Evolutionary conservation across 2,888 invertebrate species (phyloP).

Genomic region (Eupeodes latifasciatus): DNA sequence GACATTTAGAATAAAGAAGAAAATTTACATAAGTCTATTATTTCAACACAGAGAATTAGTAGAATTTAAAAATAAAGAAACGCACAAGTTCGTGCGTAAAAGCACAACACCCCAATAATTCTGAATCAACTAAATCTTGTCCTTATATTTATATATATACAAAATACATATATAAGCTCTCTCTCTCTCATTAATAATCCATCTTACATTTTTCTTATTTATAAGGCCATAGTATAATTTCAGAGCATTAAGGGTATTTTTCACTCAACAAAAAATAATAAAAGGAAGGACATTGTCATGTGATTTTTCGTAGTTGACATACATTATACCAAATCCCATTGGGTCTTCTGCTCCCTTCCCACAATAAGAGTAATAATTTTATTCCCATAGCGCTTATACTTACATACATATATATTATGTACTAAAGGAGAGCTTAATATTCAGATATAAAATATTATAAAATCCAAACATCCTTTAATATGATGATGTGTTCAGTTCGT

Average conservation of each 20-base stretch:
- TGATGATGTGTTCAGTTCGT: not conserved
- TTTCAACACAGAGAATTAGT: too few species aligned
- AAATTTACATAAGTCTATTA: too few species aligned
- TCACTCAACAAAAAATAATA: slow-evolving; percentile 1
- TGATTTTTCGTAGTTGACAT: slow-evolving; percentile 23
- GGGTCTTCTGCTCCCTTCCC: not conserved
- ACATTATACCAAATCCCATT: not conserved
- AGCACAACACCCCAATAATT: too few species aligned
- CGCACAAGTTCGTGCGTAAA: too few species aligned
- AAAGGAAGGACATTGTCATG: slow-evolving; percentile 38
- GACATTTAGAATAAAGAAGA: too few species aligned
- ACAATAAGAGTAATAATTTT: not conserved
- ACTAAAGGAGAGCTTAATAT: not conserved
- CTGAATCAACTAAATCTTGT: slow-evolving; percentile 24
- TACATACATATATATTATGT: too few species aligned
- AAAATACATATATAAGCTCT: too few species aligned
- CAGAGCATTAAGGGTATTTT: not conserved
- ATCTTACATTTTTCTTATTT: slow-evolving; percentile 46
- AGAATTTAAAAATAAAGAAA: too few species aligned
- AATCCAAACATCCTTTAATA: not conserved
- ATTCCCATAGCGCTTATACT: slow-evolving; percentile 9
- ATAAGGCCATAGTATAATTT: not conserved
- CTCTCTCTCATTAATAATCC: slow-evolving; percentile 65
- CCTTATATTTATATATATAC: not conserved
- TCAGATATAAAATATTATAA: slow-evolving; percentile 18